Percentiles rank a stretch among this genome's conserved stretches.
Conservation (phyloP, 2,888 invertebrate species). For the Loripinus fragilis region DNA sequence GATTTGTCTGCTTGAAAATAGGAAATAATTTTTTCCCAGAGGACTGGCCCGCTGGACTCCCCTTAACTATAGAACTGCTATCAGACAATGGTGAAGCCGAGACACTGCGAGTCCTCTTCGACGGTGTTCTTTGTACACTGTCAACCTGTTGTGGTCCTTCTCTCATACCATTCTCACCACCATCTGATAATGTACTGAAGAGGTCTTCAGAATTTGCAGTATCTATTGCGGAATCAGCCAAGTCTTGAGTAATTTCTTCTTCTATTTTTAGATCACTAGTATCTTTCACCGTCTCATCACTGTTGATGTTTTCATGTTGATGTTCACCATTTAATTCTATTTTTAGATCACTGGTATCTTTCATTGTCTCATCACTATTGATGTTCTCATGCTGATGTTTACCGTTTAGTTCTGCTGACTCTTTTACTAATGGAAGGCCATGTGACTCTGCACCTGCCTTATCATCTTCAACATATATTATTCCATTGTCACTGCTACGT, state of each 20-base stretch:
- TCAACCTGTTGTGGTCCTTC: too few relatives aligned
- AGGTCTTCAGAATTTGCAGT: conserved; percentile 44
- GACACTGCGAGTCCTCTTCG: background rate
- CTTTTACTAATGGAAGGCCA: too few relatives aligned
- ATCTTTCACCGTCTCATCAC: too few relatives aligned
- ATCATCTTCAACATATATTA: background rate
- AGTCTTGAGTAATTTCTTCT: background rate
- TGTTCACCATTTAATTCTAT: too few relatives aligned
- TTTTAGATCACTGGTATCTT: conserved; percentile 20
- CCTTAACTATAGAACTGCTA: conserved; percentile 7
- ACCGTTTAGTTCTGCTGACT: too few relatives aligned
- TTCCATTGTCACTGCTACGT: background rate
- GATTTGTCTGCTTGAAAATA: conserved; percentile 47
- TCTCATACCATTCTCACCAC: background rate
- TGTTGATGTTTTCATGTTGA: too few relatives aligned
- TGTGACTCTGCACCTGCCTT: too few relatives aligned
- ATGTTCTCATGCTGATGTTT: background rate
- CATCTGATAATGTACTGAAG: conserved; percentile 29
- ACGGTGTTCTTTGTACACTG: conserved; percentile 37
- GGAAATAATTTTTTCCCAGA: conserved; percentile 44
- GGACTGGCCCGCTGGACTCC: background rate
- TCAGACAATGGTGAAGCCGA: conserved; percentile 9
- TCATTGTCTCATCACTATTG: conserved; percentile 2
- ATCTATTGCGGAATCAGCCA: conserved; percentile 39
- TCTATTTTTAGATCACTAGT: too few relatives aligned